Evolutionary conservation across 2,888 invertebrate genomes (phyloP).

Genomic region (Perithous albicinctus): DNA sequence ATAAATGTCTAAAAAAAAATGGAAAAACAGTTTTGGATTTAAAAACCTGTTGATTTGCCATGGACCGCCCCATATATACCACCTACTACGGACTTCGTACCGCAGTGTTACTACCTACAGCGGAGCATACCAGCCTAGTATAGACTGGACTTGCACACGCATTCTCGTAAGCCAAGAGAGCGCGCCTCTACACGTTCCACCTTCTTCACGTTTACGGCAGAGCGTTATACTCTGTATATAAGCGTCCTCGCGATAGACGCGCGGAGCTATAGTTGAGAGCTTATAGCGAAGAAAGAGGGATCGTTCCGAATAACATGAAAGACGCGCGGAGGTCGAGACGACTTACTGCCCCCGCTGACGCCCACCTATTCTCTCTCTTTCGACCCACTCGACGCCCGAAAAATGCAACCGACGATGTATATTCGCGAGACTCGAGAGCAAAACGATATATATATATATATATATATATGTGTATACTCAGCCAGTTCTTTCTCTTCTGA

Average conservation of each 20-base stretch:
- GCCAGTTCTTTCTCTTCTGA: constrained; percentile 22
- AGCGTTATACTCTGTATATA: not conserved
- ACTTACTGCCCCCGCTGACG: constrained; percentile 52
- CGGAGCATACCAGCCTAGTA: constrained; percentile 6
- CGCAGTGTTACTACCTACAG: constrained; percentile 1
- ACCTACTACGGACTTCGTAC: constrained; percentile 20
- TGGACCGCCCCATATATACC: no score
- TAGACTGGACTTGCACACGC: constrained; percentile 3
- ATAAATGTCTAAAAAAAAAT: no score
- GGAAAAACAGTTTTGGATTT: no score
- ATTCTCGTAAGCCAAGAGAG: constrained; percentile 2
- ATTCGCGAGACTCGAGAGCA: not conserved
- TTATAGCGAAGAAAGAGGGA: not conserved
- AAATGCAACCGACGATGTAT: constrained; percentile 19
- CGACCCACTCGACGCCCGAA: constrained; percentile 61
- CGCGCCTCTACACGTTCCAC: constrained; percentile 34
- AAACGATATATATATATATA: no score
- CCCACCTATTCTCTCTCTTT: constrained; percentile 59
- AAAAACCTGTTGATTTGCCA: no score
- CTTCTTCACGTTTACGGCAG: constrained; percentile 42
- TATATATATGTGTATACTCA: no score
- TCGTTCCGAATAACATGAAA: constrained; percentile 5
- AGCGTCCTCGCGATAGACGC: not conserved
- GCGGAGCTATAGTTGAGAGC: not conserved
- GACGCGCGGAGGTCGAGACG: constrained; percentile 5